phyloP scores from a whole-genome alignment of 2,797 vertebrate species.

The Apogon hyalosoma region DNA sequence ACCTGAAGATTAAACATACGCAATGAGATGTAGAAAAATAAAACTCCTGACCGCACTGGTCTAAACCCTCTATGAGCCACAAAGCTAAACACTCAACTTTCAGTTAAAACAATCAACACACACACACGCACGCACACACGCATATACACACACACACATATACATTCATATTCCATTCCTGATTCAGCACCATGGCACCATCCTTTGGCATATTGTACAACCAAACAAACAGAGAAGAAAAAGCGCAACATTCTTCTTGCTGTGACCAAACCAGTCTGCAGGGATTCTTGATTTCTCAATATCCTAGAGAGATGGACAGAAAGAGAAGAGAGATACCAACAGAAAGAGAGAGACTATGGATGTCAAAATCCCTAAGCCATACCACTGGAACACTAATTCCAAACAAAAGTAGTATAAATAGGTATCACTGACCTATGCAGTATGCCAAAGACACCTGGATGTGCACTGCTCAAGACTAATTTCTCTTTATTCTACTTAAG shows the following conservation, averaged over 20 bases:
- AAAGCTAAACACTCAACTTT: too few species aligned
- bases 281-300: slow-evolving; percentile 30
- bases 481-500: too few species aligned
- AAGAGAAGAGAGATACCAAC: not conserved
- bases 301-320: not conserved
- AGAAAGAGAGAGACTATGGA: not conserved
- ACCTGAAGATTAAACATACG: slow-evolving; percentile 3
- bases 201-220: slow-evolving; percentile 44
- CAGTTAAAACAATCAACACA: slow-evolving; percentile 12
- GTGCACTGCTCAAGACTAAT: too few species aligned
- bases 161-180: slow-evolving; percentile 10
- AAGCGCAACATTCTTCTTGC: slow-evolving; percentile 52
- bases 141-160: too few species aligned
- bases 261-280: slow-evolving; percentile 20
- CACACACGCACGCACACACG: slow-evolving; percentile 4
- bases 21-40: not conserved
- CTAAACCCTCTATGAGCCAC: slow-evolving; percentile 8
- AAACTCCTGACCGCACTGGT: not conserved
- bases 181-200: slow-evolving; percentile 23
- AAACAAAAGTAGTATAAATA: too few species aligned
- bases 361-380: too few species aligned
- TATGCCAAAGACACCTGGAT: too few species aligned
- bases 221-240: slow-evolving; percentile 40
- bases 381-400: too few species aligned
- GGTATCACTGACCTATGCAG: too few species aligned